These are phyloP conservation scores for Andricus curvator DNA, from an alignment of 2,888 invertebrate genomes.

Conservation along the genomic window DNA sequence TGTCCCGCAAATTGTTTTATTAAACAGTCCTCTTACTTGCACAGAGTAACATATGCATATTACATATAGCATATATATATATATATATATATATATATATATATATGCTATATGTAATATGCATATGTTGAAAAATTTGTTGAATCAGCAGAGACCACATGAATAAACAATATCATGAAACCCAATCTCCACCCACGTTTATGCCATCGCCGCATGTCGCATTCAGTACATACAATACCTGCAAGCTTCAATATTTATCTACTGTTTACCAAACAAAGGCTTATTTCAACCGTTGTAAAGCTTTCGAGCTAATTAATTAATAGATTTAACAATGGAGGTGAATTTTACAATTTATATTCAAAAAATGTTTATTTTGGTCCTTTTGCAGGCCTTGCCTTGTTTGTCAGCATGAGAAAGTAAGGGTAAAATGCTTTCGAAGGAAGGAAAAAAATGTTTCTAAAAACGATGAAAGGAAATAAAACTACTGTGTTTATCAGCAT, in stretches of 20 bases:
- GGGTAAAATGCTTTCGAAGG: no score
- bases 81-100: no score
- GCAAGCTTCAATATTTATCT: not conserved
- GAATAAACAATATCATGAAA: slow-evolving; percentile 34
- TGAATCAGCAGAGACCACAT: slow-evolving; percentile 27
- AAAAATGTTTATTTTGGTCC: no score
- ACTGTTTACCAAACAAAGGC: not conserved
- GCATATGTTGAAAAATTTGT: not conserved
- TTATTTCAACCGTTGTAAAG: not conserved
- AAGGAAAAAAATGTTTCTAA: no score
- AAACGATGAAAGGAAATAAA: no score
- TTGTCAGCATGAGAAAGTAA: no score
- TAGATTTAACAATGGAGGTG: not conserved
- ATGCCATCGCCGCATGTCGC: not conserved
- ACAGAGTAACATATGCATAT: no score
- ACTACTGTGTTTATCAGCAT: no score
- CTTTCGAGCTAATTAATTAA: not conserved
- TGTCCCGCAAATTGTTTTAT: slow-evolving; percentile 17
- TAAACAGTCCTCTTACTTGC: slow-evolving; percentile 10
- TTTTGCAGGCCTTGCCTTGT: no score
- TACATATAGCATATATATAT: no score
- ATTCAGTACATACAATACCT: not conserved
- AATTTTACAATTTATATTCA: no score
- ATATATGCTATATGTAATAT: no score
- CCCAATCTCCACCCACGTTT: not conserved